These are phyloP conservation scores for Barypeithes pellucidus DNA, from an alignment of 2,888 invertebrate species.

Conservation along the genomic window DNA sequence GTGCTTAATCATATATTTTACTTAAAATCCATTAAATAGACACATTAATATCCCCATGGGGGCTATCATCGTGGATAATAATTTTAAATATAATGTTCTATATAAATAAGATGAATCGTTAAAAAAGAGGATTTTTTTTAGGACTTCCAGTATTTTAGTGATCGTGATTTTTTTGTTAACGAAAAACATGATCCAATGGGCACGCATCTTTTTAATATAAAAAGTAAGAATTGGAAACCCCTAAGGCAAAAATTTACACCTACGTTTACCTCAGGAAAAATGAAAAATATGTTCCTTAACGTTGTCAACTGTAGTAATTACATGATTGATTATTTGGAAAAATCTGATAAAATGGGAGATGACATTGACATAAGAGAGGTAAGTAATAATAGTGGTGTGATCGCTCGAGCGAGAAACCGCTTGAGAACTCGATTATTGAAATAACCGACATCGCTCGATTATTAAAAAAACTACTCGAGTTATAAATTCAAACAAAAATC, in stretches of 20 bases:
- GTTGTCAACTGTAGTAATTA: slow-evolving; percentile 62
- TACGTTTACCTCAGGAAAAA: slow-evolving; percentile 71
- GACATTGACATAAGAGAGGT: slow-evolving; percentile 70
- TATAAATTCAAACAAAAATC: too few species aligned
- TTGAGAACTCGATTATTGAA: too few species aligned
- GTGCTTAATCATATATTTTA: too few species aligned
- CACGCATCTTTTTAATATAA: slow-evolving; percentile 74
- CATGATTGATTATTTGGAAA: slow-evolving; percentile 60
- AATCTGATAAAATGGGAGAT: slow-evolving; percentile 53
- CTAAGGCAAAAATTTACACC: slow-evolving; percentile 76
- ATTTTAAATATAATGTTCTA: too few species aligned
- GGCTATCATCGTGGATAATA: too few species aligned
- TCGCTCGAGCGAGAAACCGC: too few species aligned
- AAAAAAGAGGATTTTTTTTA: slow-evolving; percentile 37
- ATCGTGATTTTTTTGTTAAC: slow-evolving; percentile 63
- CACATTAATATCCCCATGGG: too few species aligned
- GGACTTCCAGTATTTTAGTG: slow-evolving; percentile 57
- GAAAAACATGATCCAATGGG: slow-evolving; percentile 66
- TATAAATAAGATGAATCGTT: too few species aligned
- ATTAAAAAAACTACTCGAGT: too few species aligned
- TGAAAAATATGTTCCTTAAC: slow-evolving; percentile 68
- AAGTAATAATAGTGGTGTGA: too few species aligned
- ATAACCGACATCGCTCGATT: too few species aligned
- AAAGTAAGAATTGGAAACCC: slow-evolving; percentile 75
- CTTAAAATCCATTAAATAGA: too few species aligned